phyloP scores from a whole-genome alignment of 2,797 vertebrate genomes.

The Liasis olivaceus region DNA sequence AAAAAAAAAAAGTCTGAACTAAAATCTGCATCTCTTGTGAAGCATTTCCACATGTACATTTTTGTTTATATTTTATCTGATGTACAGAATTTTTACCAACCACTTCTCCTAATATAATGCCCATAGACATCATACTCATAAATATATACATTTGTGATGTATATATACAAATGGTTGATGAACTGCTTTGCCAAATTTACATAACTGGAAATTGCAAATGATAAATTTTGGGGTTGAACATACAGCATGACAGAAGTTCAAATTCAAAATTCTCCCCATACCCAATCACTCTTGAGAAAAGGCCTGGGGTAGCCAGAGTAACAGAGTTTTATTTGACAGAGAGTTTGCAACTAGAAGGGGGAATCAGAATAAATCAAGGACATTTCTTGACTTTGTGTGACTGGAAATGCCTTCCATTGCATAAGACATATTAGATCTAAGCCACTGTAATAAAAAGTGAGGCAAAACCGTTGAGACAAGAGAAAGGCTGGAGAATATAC shows the following conservation, averaged over 20 bases:
- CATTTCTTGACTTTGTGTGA: background rate
- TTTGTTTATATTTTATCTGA: background rate
- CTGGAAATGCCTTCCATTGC: background rate
- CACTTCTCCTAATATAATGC: too few species aligned
- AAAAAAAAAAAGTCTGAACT: too few species aligned
- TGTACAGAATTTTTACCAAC: too few species aligned
- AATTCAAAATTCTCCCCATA: background rate
- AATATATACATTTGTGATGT: background rate
- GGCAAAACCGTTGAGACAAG: background rate
- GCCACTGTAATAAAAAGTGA: background rate
- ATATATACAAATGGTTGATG: background rate
- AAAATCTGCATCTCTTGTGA: background rate
- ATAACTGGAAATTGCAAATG: background rate
- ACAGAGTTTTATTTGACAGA: background rate
- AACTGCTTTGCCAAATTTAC: background rate
- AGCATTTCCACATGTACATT: background rate
- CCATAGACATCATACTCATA: too few species aligned
- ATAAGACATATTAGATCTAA: background rate
- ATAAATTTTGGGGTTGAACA: background rate
- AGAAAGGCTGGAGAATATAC: background rate
- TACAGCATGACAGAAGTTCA: background rate
- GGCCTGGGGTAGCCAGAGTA: background rate
- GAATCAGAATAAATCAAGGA: background rate
- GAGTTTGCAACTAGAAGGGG: background rate
- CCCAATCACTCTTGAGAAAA: background rate